A percentile compares a stretch with the other conserved stretches of the same genome.
phyloP scores from a whole-genome alignment of 2,113 vertebrate species.

The Hemichromis elongatus region DNA sequence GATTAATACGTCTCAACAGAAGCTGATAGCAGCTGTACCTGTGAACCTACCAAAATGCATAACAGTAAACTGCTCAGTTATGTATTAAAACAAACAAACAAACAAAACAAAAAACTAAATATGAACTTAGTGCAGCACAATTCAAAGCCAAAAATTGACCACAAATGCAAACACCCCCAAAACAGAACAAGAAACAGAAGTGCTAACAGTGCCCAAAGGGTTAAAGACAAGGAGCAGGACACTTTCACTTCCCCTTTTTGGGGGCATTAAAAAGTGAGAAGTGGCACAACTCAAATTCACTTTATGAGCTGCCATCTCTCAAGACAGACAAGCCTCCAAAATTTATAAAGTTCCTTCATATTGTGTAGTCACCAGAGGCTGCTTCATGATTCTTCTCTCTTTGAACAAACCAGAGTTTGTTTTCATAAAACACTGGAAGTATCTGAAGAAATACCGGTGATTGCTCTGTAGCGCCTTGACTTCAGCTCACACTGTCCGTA shows the following conservation, averaged over 20 bases:
- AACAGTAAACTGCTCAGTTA: neutral
- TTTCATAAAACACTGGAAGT: neutral
- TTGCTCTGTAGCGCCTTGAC: neutral
- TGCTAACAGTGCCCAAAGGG: neutral
- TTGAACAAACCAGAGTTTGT: neutral
- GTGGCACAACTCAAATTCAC: neutral
- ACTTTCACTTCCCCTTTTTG: constrained; percentile 24
- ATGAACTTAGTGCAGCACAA: neutral
- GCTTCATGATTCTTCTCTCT: neutral
- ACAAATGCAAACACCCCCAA: neutral
- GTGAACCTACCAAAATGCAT: neutral
- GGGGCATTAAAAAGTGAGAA: constrained; percentile 17
- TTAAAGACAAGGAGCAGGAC: neutral
- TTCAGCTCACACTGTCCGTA: neutral
- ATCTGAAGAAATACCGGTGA: neutral
- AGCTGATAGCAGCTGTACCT: neutral
- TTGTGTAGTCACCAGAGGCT: neutral
- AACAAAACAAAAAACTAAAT: neutral
- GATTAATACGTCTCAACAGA: constrained; percentile 3
- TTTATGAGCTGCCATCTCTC: neutral
- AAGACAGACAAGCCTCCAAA: neutral
- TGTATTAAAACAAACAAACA: neutral
- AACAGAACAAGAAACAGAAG: neutral
- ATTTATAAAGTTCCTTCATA: neutral
- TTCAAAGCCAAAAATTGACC: neutral